phyloP scores from a whole-genome alignment of 2,888 invertebrate species.

The Chelonus formosanus region DNA sequence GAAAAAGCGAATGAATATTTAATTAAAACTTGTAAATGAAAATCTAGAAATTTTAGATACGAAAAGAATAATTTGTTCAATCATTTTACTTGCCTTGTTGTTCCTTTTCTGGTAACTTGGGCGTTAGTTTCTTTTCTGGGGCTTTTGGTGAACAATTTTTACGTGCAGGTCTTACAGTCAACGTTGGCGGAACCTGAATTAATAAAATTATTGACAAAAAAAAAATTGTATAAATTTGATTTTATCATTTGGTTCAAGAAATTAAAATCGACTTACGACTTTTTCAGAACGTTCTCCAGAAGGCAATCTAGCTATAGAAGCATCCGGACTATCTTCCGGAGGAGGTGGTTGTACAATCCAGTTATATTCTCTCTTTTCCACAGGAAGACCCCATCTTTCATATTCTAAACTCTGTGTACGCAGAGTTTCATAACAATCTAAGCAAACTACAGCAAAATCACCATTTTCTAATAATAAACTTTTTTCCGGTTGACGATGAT shows the following conservation, averaged over 20 bases:
- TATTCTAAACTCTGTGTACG: conserved; percentile 90
- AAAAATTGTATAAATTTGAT: no score
- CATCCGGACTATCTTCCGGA: conserved; percentile 89
- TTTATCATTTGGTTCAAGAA: no score
- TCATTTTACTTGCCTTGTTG: conserved; percentile 53
- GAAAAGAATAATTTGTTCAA: conserved; percentile 2
- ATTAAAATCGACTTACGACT: conserved; percentile 67
- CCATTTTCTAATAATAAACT: conserved; percentile 87
- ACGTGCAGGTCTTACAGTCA: conserved; percentile 69
- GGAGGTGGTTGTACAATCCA: conserved; percentile 94
- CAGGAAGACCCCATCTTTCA: conserved; percentile 87
- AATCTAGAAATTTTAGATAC: neutral
- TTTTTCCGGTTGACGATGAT: conserved; percentile 85
- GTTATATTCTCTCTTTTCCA: conserved; percentile 91
- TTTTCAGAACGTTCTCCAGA: conserved; percentile 87
- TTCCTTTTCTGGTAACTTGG: conserved; percentile 58
- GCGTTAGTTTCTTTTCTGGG: conserved; percentile 63
- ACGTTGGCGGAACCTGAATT: conserved; percentile 67
- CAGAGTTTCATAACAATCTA: conserved; percentile 92
- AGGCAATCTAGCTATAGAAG: conserved; percentile 82
- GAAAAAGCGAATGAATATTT: conserved; percentile 30
- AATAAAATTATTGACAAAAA: conserved; percentile 15
- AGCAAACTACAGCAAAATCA: conserved; percentile 88
- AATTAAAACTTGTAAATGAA: conserved; percentile 36
- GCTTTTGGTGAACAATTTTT: conserved; percentile 75